Conservation (phyloP, 1,140 invertebrate genomes). For the Aphidius ervi region DNA sequence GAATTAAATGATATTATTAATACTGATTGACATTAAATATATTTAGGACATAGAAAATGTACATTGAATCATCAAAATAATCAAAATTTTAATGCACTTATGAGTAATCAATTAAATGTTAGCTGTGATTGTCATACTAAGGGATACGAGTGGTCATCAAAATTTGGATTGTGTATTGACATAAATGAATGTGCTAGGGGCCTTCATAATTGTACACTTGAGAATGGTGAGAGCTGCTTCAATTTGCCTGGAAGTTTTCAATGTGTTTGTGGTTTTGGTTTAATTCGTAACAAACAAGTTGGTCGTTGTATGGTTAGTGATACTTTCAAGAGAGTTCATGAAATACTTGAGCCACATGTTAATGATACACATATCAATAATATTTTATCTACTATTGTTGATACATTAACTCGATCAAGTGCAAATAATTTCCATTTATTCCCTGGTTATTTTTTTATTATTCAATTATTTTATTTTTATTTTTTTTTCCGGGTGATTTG, state of each 20-base stretch:
- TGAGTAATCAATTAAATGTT: slow-evolving; percentile 57
- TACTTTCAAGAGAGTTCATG: slow-evolving; percentile 19
- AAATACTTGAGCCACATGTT: neutral
- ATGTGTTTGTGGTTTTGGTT: slow-evolving; percentile 55
- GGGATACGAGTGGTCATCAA: slow-evolving; percentile 58
- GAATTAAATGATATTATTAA: neutral
- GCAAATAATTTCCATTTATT: neutral
- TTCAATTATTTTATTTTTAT: too few species aligned
- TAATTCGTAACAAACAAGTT: slow-evolving; percentile 37
- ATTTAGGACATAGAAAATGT: slow-evolving; percentile 42
- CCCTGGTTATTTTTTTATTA: too few species aligned
- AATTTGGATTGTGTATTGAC: slow-evolving; percentile 60
- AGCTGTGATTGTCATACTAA: slow-evolving; percentile 52
- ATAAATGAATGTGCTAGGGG: slow-evolving; percentile 57
- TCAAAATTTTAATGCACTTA: slow-evolving; percentile 52
- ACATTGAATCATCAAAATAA: slow-evolving; percentile 50
- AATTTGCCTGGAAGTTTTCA: slow-evolving; percentile 56
- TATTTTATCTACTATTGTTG: slow-evolving; percentile 24
- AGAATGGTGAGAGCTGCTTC: slow-evolving; percentile 51
- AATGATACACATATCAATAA: slow-evolving; percentile 15
- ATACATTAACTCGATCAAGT: slow-evolving; percentile 25
- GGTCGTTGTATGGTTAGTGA: slow-evolving; percentile 30
- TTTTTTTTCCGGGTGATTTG: neutral
- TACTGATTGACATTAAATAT: too few species aligned
- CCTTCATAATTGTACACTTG: slow-evolving; percentile 47